A percentile compares a stretch with the other conserved stretches of the same genome.
Conservation (phyloP, 2,113 vertebrate species). For the Hyaena hyaena region DNA sequence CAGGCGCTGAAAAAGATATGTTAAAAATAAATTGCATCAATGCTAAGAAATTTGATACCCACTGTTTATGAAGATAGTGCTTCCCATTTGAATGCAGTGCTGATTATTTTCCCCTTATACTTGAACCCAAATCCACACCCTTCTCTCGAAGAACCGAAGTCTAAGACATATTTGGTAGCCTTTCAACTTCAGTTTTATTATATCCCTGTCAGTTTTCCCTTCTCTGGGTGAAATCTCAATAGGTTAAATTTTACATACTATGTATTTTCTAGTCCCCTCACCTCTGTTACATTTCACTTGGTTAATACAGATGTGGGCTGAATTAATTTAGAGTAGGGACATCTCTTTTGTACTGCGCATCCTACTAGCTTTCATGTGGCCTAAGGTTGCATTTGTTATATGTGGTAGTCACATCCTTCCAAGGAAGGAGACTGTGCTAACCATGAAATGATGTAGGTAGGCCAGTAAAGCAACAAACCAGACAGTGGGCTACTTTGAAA, state of each 20-base stretch:
- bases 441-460: neutral
- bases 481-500: neutral
- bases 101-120: neutral
- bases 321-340: neutral
- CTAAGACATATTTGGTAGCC: neutral
- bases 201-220: neutral
- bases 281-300: neutral
- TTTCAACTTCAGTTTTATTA: neutral
- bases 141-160: neutral
- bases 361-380: neutral
- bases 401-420: neutral
- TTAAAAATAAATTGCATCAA: conserved; percentile 5
- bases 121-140: neutral
- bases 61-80: neutral
- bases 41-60: neutral
- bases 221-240: neutral
- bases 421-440: neutral
- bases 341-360: neutral
- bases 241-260: neutral
- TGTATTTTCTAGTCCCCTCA: neutral
- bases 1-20: neutral
- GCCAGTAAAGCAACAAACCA: neutral
- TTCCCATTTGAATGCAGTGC: neutral
- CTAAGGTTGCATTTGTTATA: neutral
- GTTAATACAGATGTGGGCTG: neutral